A percentile compares a stretch with the other conserved stretches of the same genome.
phyloP scores from a whole-genome alignment of 2,113 vertebrate genomes.

The Chlamydotis undulata region DNA sequence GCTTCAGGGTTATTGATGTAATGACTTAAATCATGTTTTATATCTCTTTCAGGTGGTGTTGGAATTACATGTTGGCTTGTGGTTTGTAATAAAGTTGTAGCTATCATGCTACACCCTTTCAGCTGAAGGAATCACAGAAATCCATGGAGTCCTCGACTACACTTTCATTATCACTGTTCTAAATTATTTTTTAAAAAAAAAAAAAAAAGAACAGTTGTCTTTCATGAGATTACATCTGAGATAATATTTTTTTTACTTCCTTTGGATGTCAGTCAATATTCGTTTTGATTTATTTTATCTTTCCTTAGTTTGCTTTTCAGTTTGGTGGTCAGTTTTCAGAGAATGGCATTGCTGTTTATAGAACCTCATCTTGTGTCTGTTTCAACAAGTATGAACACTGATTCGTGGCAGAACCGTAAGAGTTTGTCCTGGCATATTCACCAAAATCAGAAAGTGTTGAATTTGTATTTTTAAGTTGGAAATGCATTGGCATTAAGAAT shows the following conservation, averaged over 20 bases:
- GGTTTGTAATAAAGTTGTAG: constrained; percentile 97
- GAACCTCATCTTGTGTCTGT: background rate
- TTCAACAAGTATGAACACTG: background rate
- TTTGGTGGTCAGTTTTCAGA: background rate
- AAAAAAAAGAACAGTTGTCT: background rate
- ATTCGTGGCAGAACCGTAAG: background rate
- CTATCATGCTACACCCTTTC: constrained; percentile 86
- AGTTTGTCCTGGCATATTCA: background rate
- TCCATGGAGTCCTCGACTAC: background rate
- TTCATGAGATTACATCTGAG: background rate
- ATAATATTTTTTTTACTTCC: background rate
- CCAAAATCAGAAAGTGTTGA: background rate
- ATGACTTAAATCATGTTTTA: background rate
- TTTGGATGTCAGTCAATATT: background rate
- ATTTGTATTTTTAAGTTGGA: background rate
- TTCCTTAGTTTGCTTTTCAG: background rate
- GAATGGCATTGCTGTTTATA: background rate
- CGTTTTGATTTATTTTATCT: background rate
- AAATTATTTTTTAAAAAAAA: background rate
- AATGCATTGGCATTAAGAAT: background rate
- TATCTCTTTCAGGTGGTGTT: constrained; percentile 86
- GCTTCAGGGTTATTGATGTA: background rate
- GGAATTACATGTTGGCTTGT: constrained; percentile 98
- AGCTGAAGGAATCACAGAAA: constrained; percentile 75
- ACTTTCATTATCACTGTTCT: background rate